Evolutionary conservation across 2,888 invertebrate genomes (phyloP), one percentile per base, ranked within the genome.

Genomic region (Cantharis rufa): DNA sequence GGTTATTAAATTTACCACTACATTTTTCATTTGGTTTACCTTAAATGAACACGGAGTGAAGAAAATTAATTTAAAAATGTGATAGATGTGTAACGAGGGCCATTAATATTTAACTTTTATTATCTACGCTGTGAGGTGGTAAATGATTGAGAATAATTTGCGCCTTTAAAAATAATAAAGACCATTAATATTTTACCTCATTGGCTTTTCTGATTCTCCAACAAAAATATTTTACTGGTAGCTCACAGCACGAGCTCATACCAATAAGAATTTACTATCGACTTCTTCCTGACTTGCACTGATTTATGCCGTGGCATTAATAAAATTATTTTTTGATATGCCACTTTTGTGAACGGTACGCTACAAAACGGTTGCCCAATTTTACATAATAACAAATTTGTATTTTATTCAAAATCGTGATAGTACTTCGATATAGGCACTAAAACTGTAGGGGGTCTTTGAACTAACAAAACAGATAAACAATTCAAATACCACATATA

Each of bases 391-490:
- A 85, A 86, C 85, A 85, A 85, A 86, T 86, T 84, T 84, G 84
- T 85, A 85, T 86, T 85, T 86, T 86, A 86, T 86, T 85, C 86
- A 86, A 85, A 84, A 84, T 83, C 82, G 83, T 82, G 84, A 85
- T 85, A 83, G 84, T 81, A 83, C 82, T 85, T 84, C 85, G 85
- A 86, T 86, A 85, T 81, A 78, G 79, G 80, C 83, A 80, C 80
- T 83, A 82, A 82, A 83, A 79, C 84, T 81, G 82, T 82, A 73
- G 83, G 86, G 74, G 78, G 83, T 79, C 82, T 81, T 83, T 84
- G 81, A 83, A 80, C 70, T 73, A 82, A 84, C 82, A 83, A 82
- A 83, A 81, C 79, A 69, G 71, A 77, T 72, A 77, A 77, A 77
- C 77, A 74, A 77, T 74, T 77, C 74, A 32, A 69, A 71, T 74